Evolutionary conservation across 2,797 vertebrate species (phyloP).

Genomic region (Steatocranus sp.): DNA sequence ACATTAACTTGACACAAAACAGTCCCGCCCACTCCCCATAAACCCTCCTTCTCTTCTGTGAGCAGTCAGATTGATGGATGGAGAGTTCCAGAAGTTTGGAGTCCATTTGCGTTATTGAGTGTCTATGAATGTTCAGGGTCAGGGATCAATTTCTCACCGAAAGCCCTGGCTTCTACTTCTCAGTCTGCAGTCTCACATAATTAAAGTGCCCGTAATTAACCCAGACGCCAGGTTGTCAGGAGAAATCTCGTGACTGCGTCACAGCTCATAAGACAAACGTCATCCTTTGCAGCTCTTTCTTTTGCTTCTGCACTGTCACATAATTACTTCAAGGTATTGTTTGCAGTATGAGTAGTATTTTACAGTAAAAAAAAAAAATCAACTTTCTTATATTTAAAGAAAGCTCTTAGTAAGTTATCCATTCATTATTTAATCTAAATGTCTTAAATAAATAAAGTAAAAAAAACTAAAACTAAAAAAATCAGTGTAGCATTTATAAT

Average conservation of each 20-base stretch:
- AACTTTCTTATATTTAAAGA: background rate
- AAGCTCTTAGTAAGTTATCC: background rate
- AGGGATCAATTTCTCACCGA: constrained; percentile 34
- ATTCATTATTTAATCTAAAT: background rate
- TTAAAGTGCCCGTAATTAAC: constrained; percentile 64
- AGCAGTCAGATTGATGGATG: constrained; percentile 35
- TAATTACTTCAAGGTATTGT: background rate
- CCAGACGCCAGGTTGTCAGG: constrained; percentile 23
- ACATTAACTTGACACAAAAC: background rate
- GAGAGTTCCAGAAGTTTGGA: constrained; percentile 17
- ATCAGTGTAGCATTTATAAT: background rate
- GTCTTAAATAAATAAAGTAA: background rate
- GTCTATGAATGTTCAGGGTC: constrained; percentile 10
- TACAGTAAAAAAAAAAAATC: background rate
- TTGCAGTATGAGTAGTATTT: background rate
- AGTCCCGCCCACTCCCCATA: background rate
- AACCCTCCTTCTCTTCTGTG: background rate
- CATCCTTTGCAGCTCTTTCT: constrained; percentile 3
- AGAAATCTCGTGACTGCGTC: constrained; percentile 16
- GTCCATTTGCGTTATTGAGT: constrained; percentile 24
- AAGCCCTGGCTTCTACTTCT: constrained; percentile 30
- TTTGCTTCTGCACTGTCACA: background rate
- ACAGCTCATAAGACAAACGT: constrained; percentile 2
- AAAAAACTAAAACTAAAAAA: background rate
- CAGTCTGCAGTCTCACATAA: constrained; percentile 43